Evolutionary conservation across 2,797 vertebrate genomes (phyloP), one percentile per base, ranked within the genome.

Genomic region (Falco rusticolus): DNA sequence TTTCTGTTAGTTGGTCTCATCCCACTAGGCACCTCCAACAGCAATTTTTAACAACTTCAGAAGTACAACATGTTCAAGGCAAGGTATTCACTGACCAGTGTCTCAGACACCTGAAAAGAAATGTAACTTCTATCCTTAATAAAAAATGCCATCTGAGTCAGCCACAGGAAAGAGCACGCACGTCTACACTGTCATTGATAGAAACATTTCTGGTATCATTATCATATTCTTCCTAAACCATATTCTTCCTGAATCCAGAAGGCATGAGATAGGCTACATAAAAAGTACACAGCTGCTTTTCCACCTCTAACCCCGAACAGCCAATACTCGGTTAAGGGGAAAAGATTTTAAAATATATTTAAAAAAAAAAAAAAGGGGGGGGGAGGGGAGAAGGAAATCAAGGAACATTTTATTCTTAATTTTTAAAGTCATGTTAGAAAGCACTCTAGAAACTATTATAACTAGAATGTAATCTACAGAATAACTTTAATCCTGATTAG

Each of bases 1-100:
- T 11, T 16, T 48, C 54, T 47, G 2, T 3, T 3, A 5, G 18
- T 0, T 37, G 33, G 5, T 33, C 28, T 34, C 29, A 33, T 31
- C 53, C 76, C 31, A 19, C n/a, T 41, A 50, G n/a, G 11, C 61
- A 75, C 17, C 74, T 69, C 18, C 43, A 31, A 57, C 15, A 39
- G 10, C 45, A 66, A 8, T 31, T 53, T 39, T 21, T n/a, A 74
- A 69, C 47, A 47, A 11, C 19, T 79, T 18, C 16, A 34, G 19
- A 71, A 65, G 48, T 9, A 41, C 34, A 47, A 34, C 14, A 5
- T 4, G 11, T 16, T 63, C 19, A 57, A 64, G 34, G 51, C n/a
- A 53, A 89, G 53, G 41, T 29, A 24, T 41, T 69, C 70, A 17
- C 15, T 51, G 50, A 16, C 4, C n/a, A 2, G 2, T 4, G n/a